phyloP scores from a whole-genome alignment of 2,113 vertebrate species.

The Catharus minimus region DNA sequence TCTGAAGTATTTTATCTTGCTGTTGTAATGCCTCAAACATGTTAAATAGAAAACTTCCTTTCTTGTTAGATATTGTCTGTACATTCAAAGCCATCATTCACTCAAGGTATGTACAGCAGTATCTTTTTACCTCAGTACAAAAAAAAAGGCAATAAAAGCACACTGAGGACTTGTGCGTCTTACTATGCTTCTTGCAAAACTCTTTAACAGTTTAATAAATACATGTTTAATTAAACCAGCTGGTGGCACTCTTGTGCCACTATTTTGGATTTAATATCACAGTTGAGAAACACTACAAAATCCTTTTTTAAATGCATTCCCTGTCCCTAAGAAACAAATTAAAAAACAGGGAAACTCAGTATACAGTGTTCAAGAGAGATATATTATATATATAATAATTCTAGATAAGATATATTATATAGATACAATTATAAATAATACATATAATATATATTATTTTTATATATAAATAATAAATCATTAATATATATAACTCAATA shows the following conservation, averaged over 20 bases:
- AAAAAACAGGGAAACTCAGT: not conserved
- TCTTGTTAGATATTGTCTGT: not conserved
- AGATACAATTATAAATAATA: too few species aligned
- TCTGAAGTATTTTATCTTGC: not conserved
- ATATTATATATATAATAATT: too few species aligned
- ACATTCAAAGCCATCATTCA: not conserved
- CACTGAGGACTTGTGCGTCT: not conserved
- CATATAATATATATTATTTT: too few species aligned
- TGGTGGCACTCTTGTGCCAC: constrained; percentile 59
- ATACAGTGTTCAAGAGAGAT: not conserved
- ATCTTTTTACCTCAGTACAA: not conserved
- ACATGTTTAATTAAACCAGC: constrained; percentile 21
- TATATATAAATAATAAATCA: too few species aligned
- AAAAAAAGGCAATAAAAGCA: not conserved
- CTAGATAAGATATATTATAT: too few species aligned
- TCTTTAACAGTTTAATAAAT: not conserved
- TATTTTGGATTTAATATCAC: not conserved
- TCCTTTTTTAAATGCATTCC: not conserved
- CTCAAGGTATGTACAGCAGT: not conserved
- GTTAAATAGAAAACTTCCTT: not conserved
- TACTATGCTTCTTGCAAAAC: not conserved
- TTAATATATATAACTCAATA: too few species aligned
- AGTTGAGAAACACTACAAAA: not conserved
- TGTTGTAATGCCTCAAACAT: not conserved
- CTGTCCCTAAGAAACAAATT: not conserved